phyloP scores from a whole-genome alignment of 1,140 invertebrate genomes.

The Macrotrachela quadricornifera region DNA sequence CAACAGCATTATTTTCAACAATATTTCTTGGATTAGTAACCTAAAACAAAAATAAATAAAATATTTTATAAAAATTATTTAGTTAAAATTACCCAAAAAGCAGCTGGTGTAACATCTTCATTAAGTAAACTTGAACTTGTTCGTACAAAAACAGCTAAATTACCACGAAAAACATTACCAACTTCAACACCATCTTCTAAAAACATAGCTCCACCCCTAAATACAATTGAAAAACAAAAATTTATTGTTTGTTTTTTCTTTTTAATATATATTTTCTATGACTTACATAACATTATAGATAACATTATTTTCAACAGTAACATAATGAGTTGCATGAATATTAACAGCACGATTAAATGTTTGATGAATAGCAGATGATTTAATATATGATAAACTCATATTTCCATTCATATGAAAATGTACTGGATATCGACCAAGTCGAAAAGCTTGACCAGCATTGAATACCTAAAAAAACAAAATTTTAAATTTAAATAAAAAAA shows the following conservation, averaged over 20 bases:
- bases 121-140: slow-evolving; percentile 23
- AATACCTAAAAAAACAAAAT: background rate
- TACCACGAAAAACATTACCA: slow-evolving; percentile 20
- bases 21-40: slow-evolving; percentile 23
- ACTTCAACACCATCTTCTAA: slow-evolving; percentile 27
- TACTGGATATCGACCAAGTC: slow-evolving; percentile 25
- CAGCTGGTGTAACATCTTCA: slow-evolving; percentile 27
- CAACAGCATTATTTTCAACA: slow-evolving; percentile 18
- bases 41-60: slow-evolving; percentile 18
- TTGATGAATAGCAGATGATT: slow-evolving; percentile 19
- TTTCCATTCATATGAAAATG: slow-evolving; percentile 25
- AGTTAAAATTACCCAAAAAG: background rate
- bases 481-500: too few relatives aligned
- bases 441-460: slow-evolving; percentile 23
- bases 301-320: slow-evolving; percentile 13
- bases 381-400: slow-evolving; percentile 20
- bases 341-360: slow-evolving; percentile 28
- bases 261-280: too few relatives aligned
- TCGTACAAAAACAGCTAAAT: slow-evolving; percentile 20
- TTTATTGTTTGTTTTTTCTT: too few relatives aligned
- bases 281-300: slow-evolving; percentile 13
- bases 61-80: background rate
- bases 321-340: slow-evolving; percentile 16
- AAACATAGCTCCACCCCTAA: slow-evolving; percentile 23
- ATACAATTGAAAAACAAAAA: too few relatives aligned